Evolutionary conservation across 2,888 invertebrate species (phyloP), one percentile per base, ranked within the genome.

Genomic region (Cyclophora albipunctata): DNA sequence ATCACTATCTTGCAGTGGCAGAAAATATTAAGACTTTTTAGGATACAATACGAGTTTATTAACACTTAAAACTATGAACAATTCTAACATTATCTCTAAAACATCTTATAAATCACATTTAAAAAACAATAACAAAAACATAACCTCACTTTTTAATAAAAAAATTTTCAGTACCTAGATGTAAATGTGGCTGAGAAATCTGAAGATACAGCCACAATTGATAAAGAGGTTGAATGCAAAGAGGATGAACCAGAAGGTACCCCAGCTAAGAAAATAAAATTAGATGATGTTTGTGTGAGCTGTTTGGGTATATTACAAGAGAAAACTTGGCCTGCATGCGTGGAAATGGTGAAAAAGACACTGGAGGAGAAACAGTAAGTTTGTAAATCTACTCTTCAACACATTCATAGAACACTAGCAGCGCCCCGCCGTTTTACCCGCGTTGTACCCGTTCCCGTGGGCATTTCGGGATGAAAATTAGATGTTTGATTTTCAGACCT

Each of bases 281-380:
- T 91, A 55, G 56, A 70, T 0, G 85, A 82, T 58, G 78, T 91
- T 0, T 96, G 96, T 65, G 75, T 90, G 0, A 90, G 91, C 47
- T 96, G 96, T 68, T 78, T 96, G 4, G 95, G 94, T 1, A 79
- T 96, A 4, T 89, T 96, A 48, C 92, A 94, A 64, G 84, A 90
- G 49, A 74, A 82, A 20, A 83, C 88, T 40, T 92, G 94, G 79
- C 77, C 86, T 3, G 78, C 86, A 34, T 83, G 90, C 46, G 80
- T 90, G 47, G 74, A 85, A 3, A 79, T 87, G 55, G 84, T 91
- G 7, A 77, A 92, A 50, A 79, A 91, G 6, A 73, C 81, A n/a
- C 76, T 92, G 34, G 71, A 90, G 5, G 78, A 83, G 56, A 85
- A 90, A 59, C 78, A 90, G 74, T 89, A 73, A 56, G 57, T 50